Conservation (phyloP, 1,140 invertebrate genomes). For the Holotrichia oblita region DNA sequence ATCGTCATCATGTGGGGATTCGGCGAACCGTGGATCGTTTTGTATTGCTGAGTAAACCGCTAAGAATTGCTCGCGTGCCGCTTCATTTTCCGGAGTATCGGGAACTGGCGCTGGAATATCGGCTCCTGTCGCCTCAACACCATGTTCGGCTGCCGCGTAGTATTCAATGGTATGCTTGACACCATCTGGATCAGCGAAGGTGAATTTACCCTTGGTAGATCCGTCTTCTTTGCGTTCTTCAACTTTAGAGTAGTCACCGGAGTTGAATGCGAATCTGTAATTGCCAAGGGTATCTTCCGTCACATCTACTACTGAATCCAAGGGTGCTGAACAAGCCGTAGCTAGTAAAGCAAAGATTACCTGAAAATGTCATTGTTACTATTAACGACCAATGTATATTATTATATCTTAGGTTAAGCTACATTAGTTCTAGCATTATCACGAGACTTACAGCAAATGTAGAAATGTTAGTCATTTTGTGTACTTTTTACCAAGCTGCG, state of each 20-base stretch:
- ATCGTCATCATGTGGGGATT: conserved; percentile 14
- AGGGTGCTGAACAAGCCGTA: not conserved
- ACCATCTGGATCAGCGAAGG: conserved; percentile 18
- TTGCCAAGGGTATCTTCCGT: conserved; percentile 36
- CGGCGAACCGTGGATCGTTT: conserved; percentile 7
- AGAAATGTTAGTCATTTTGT: too few relatives aligned
- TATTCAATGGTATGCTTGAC: conserved; percentile 12
- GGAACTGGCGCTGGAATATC: conserved; percentile 7
- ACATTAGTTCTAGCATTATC: too few relatives aligned
- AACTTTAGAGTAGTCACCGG: not conserved
- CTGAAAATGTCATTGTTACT: not conserved
- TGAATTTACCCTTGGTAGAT: conserved; percentile 14
- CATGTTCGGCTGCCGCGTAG: conserved; percentile 13
- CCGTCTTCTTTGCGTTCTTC: conserved; percentile 30
- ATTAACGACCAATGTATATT: too few relatives aligned
- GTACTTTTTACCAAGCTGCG: too few relatives aligned
- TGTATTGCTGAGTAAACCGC: not conserved
- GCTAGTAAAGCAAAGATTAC: not conserved
- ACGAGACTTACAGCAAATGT: too few relatives aligned
- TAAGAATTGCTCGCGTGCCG: not conserved
- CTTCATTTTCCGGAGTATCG: conserved; percentile 32
- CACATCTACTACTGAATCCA: conserved; percentile 20
- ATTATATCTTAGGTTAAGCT: too few relatives aligned
- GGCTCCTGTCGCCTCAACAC: not conserved
- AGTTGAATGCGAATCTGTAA: conserved; percentile 24